Evolutionary conservation across 2,888 invertebrate genomes (phyloP), one percentile per base, ranked within the genome.

Genomic region (Polietes domitor): DNA sequence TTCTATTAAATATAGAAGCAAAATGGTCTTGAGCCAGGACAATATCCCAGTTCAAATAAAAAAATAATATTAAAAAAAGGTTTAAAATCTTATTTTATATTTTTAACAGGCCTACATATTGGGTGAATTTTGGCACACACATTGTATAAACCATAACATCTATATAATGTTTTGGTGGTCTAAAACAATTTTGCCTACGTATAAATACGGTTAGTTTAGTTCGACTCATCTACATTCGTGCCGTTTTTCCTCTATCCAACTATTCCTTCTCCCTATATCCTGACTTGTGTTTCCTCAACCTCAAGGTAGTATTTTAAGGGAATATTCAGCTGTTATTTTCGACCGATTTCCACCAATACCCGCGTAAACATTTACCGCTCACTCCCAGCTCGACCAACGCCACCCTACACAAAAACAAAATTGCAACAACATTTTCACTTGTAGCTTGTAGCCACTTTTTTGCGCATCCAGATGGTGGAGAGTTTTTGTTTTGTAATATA

Each of bases 391-490:
- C 47, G n/a, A 15, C 47, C n/a, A 12, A 7, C 47, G 2, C n/a
- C 47, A 47, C 15, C 2, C 47, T 6, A 15, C n/a, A 47, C 4
- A n/a, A 26, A 61, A 26, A 55, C 21, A 55, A 47, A 71, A 6
- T 63, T 37, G 12, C 32, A 37, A 37, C 24, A 68, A 65, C 7
- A 76, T 65, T 65, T 76, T n/a, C 37, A 41, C 50, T n/a, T n/a
- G n/a, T n/a, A 21, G 24, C 17, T 17, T 73, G 9, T 21, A 6
- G 19, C 12, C n/a, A 5, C 1, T 47, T 47, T 47, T n/a, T 12
- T 15, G 15, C n/a, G 47, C 47, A 12, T 2, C 47, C n/a, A n/a
- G 1, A 12, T 9, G 32, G 32, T 2, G 47, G n/a, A 47, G 47
- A n/a, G 47, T 47, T 47, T 70, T 70, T 37, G 19, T n/a, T 53